Percentiles rank a stretch among this genome's conserved stretches.
These are phyloP conservation scores for Melinaea menophilus DNA, from an alignment of 2,888 invertebrate species.

Conservation along the genomic window DNA sequence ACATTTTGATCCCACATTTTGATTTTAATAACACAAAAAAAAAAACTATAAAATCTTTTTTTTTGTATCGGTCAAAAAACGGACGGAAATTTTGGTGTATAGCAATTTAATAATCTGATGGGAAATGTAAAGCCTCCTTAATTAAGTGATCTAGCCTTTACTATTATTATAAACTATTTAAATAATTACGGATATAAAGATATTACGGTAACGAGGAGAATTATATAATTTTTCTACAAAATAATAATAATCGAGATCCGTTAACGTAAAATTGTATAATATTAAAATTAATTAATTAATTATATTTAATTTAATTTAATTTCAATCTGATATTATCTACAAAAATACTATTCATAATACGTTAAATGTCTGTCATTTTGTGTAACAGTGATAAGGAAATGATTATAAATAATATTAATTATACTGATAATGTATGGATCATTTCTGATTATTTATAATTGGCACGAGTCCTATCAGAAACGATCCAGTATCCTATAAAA, in stretches of 20 bases:
- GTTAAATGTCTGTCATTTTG: neutral
- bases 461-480: constrained; percentile 57
- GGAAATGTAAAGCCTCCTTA: constrained; percentile 5
- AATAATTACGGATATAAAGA: neutral
- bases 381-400: constrained; percentile 13
- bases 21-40: constrained; percentile 11
- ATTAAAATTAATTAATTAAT: neutral
- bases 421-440: constrained; percentile 19
- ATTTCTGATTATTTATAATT: constrained; percentile 46
- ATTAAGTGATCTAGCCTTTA: constrained; percentile 5
- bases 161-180: neutral
- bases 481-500: constrained; percentile 31
- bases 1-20: constrained; percentile 36
- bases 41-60: neutral
- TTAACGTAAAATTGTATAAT: neutral
- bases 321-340: constrained; percentile 1
- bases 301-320: neutral
- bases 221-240: constrained; percentile 1
- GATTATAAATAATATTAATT: neutral
- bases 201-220: constrained; percentile 1
- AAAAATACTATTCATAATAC: constrained; percentile 6
- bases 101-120: neutral
- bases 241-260: constrained; percentile 3
- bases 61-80: neutral
- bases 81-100: constrained; percentile 3